Evolutionary conservation across 2,797 vertebrate genomes (phyloP).

Genomic region (Sebastes nivosus): DNA sequence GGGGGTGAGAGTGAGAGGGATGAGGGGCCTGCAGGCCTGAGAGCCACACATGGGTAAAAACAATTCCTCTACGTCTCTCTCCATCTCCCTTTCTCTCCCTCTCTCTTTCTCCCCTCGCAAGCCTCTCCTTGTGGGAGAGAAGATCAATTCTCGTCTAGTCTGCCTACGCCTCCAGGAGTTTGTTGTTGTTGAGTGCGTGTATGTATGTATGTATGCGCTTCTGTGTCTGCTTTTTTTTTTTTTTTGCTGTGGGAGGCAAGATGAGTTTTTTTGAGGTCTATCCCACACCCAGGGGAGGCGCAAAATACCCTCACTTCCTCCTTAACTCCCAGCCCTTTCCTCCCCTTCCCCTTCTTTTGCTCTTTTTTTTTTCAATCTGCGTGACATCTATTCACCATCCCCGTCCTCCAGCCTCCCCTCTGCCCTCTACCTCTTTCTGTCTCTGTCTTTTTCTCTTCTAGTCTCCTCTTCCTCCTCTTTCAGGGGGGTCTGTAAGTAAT

Average conservation of each 20-base stretch:
- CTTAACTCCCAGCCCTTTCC: constrained; percentile 37
- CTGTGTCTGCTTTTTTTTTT: constrained; percentile 44
- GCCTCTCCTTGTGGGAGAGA: constrained; percentile 76
- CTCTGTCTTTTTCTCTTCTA: constrained; percentile 32
- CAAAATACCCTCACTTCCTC: constrained; percentile 54
- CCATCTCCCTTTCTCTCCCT: constrained; percentile 39
- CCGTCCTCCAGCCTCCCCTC: constrained; percentile 26
- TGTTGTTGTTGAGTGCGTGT: constrained; percentile 65
- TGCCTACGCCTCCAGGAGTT: constrained; percentile 81
- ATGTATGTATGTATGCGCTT: constrained; percentile 58
- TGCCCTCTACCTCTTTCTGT: constrained; percentile 46
- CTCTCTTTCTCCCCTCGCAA: constrained; percentile 52
- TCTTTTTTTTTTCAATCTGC: neutral
- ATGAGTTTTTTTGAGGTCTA: constrained; percentile 57
- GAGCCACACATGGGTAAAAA: constrained; percentile 74
- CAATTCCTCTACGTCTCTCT: constrained; percentile 69
- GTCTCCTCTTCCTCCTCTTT: constrained; percentile 56
- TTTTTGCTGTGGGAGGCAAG: constrained; percentile 59
- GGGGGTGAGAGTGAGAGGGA: constrained; percentile 65
- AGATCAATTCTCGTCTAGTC: constrained; percentile 86
- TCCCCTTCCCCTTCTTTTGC: constrained; percentile 9
- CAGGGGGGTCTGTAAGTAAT: constrained; percentile 76
- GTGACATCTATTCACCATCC: constrained; percentile 44
- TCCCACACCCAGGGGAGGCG: constrained; percentile 45
- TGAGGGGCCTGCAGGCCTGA: constrained; percentile 75